These are phyloP conservation scores for Podilymbus podiceps DNA, from an alignment of 2,113 vertebrate genomes.

Conservation along the genomic window DNA sequence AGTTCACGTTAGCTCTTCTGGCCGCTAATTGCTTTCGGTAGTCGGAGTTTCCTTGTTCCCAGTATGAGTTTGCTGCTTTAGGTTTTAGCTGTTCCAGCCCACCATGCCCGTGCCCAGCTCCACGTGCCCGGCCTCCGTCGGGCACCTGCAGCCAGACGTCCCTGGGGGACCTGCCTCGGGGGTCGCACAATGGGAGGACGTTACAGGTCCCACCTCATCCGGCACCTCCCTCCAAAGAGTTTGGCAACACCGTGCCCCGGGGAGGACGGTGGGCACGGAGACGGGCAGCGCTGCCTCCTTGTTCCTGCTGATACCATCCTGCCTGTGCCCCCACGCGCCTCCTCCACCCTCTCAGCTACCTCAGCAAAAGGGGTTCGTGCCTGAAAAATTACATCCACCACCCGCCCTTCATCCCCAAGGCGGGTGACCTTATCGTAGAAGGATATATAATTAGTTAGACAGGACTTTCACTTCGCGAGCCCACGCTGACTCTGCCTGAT, in stretches of 20 bases:
- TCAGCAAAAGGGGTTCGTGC: neutral
- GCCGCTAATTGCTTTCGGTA: neutral
- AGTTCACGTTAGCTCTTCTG: neutral
- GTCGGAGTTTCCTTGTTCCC: neutral
- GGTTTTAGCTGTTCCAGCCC: rapidly evolving
- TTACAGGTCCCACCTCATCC: neutral
- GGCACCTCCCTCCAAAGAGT: neutral
- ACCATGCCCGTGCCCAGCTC: neutral
- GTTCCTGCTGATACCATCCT: neutral
- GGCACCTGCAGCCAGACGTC: neutral
- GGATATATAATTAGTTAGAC: neutral
- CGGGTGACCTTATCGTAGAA: rapidly evolving
- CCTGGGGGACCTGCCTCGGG: neutral
- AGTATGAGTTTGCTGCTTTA: neutral
- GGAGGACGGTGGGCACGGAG: too few species aligned
- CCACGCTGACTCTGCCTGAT: neutral
- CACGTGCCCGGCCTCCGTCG: rapidly evolving
- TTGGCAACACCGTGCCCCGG: rapidly evolving
- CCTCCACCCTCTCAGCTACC: neutral
- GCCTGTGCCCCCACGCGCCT: neutral
- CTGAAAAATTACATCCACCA: rapidly evolving
- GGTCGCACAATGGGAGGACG: neutral
- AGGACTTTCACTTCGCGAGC: too few species aligned
- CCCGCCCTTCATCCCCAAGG: neutral
- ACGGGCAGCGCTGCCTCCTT: neutral